These are phyloP conservation scores for Seriola rivoliana DNA, from an alignment of 2,113 vertebrate genomes.

Conservation along the genomic window DNA sequence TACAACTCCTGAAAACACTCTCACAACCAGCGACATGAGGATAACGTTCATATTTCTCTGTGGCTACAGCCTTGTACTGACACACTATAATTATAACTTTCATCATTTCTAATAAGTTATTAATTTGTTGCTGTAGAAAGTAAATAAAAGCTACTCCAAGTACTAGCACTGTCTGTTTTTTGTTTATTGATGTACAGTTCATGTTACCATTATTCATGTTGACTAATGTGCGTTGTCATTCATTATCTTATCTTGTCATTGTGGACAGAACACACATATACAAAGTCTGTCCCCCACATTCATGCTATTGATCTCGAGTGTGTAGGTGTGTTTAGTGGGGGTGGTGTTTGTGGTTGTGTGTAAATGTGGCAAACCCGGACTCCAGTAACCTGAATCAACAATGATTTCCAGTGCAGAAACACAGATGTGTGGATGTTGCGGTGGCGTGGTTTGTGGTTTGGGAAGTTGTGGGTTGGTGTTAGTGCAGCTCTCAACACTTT, in stretches of 20 bases:
- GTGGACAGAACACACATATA: neutral
- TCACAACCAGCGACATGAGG: too few relatives aligned
- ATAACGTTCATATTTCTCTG: too few relatives aligned
- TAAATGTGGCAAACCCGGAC: neutral
- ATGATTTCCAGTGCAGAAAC: neutral
- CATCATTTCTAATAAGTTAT: too few relatives aligned
- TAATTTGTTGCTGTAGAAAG: neutral
- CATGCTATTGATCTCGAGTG: neutral
- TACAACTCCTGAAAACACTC: neutral
- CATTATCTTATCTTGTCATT: neutral
- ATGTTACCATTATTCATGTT: too few relatives aligned
- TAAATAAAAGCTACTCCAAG: neutral
- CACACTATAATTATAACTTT: too few relatives aligned
- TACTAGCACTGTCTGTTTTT: neutral
- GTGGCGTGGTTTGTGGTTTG: too few relatives aligned
- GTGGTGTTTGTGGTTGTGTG: neutral
- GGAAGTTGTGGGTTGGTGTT: too few relatives aligned
- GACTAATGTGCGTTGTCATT: neutral
- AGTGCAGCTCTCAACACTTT: too few relatives aligned
- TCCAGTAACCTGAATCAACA: neutral
- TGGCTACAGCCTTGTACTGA: too few relatives aligned
- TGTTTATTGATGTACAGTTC: too few relatives aligned
- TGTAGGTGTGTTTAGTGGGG: neutral
- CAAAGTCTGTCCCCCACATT: neutral
- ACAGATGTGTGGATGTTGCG: neutral